phyloP scores from a whole-genome alignment of 2,888 invertebrate genomes.

The Orchestes rusci region DNA sequence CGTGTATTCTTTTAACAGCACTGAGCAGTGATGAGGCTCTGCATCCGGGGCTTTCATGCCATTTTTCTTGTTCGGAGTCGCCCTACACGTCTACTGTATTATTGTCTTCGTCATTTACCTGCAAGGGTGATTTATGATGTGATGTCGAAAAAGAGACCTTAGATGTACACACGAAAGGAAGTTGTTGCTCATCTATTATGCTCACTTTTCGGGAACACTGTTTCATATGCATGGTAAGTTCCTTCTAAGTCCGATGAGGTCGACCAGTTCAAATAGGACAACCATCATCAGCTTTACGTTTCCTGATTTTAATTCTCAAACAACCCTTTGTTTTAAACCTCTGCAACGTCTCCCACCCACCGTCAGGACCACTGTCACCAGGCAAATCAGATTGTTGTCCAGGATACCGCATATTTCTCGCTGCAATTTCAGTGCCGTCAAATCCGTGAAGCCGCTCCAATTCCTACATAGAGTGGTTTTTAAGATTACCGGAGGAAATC shows the following conservation, averaged over 20 bases:
- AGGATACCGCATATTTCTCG: constrained; percentile 39
- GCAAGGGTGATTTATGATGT: no score
- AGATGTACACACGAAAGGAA: no score
- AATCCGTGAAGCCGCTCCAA: constrained; percentile 60
- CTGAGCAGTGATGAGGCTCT: constrained; percentile 34
- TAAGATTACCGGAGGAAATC: constrained; percentile 58
- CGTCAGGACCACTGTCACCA: constrained; percentile 49
- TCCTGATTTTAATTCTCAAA: constrained; percentile 57
- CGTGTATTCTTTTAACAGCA: constrained; percentile 37
- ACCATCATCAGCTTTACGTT: constrained; percentile 56
- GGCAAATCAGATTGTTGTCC: constrained; percentile 42
- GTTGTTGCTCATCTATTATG: no score
- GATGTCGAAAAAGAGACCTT: no score
- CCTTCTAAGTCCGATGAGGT: constrained; percentile 50
- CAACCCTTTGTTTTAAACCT: constrained; percentile 62
- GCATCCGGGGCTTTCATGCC: constrained; percentile 44
- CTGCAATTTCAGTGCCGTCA: constrained; percentile 45
- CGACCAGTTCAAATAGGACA: constrained; percentile 61
- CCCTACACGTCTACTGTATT: constrained; percentile 63
- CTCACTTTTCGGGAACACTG: constrained; percentile 53
- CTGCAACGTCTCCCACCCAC: constrained; percentile 66
- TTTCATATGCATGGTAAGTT: constrained; percentile 58
- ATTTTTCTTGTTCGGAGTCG: constrained; percentile 52
- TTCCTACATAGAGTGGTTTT: constrained; percentile 62
- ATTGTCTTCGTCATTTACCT: constrained; percentile 55